Evolutionary conservation across 2,888 invertebrate genomes (phyloP), one percentile per base, ranked within the genome.

Genomic region (Theretra japonica): DNA sequence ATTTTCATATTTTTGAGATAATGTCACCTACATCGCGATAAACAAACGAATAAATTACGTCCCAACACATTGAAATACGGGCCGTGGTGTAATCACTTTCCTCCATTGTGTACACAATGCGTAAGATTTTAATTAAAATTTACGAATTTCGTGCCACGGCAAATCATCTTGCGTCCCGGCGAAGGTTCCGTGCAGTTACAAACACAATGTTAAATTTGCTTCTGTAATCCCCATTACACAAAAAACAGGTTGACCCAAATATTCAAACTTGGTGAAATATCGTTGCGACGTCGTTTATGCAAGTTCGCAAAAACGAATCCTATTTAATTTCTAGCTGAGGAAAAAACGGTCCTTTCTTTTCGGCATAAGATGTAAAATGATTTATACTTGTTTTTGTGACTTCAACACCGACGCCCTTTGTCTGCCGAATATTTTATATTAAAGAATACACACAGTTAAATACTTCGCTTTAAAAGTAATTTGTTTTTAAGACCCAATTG

Each of bases 221-320:
- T 91, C 89, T 91, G 90, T 91, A 90, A 92, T 92, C 88, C 89
- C 87, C 85, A 90, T 92, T 92, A 92, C 88, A 90, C 90, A 94
- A 94, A 65, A 93, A 93, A 91, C 93, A 93, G 90, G 90, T 92
- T 93, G 93, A 93, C 94, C 94, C 90, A 90, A 94, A 94, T 94
- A 91, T 91, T 89, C 89, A 86, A 85, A 84, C 86, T 86, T 84
- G 86, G 89, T 92, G 87, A 92, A 92, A 93, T 91, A 94, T 92
- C 88, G 91, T 88, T 88, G 88, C 87, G 88, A 84, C 86, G 89
- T 90, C 91, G 89, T 93, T 92, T 92, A 89, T 92, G 92, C 92
- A 91, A 93, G 89, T 91, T 92, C 86, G 89, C 91, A 91, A 92
- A 93, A 92, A 91, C 90, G 88, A 92, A 91, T 89, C 88, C 89